These are phyloP conservation scores for Lymantria dispar DNA, from an alignment of 2,888 invertebrate genomes.

Conservation along the genomic window DNA sequence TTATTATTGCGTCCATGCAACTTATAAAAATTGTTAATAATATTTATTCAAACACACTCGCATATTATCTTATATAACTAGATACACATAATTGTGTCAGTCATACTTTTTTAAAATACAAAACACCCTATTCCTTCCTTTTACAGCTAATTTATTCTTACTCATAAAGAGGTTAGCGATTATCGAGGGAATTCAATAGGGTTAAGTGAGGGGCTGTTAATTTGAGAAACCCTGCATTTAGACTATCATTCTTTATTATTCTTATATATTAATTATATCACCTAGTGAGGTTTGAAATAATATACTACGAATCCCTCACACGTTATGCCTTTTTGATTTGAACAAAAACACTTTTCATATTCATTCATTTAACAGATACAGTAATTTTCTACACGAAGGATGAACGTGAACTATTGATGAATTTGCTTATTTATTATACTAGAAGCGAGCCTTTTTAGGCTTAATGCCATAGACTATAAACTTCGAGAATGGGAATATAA, in stretches of 20 bases:
- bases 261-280: slow-evolving; percentile 64
- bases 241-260: slow-evolving; percentile 54
- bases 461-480: slow-evolving; percentile 18
- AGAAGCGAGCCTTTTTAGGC: slow-evolving; percentile 19
- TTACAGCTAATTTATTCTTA: background rate
- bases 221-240: slow-evolving; percentile 1
- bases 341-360: slow-evolving; percentile 13
- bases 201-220: background rate
- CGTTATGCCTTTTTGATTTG: slow-evolving; percentile 38
- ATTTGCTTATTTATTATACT: slow-evolving; percentile 20
- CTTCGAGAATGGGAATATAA: slow-evolving; percentile 21
- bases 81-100: background rate
- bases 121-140: background rate
- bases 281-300: slow-evolving; percentile 80
- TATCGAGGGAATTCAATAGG: background rate
- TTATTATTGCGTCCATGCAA: background rate
- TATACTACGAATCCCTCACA: slow-evolving; percentile 68
- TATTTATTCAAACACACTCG: background rate
- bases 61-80: background rate
- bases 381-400: slow-evolving; percentile 18
- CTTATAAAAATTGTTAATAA: background rate
- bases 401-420: slow-evolving; percentile 22
- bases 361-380: slow-evolving; percentile 5
- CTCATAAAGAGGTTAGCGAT: background rate
- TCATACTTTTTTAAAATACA: background rate